A percentile compares a stretch with the other conserved stretches of the same genome.
These are phyloP conservation scores for Plodia interpunctella DNA, from an alignment of 1,140 invertebrate genomes.

Conservation along the genomic window DNA sequence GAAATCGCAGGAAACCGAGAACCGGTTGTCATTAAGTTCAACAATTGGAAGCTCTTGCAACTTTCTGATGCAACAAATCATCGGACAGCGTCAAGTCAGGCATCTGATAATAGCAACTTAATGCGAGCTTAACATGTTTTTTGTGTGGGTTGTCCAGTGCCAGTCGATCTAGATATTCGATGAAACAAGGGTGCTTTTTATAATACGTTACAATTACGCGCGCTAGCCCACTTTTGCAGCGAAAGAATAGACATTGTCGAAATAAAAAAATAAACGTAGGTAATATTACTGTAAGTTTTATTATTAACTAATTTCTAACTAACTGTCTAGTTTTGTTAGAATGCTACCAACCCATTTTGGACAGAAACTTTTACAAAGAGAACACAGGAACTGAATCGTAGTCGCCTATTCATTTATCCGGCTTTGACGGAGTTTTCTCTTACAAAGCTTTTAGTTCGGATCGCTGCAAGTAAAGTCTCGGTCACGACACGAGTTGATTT, in stretches of 20 bases:
- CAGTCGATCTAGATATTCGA: no score
- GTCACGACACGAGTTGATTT: conserved; percentile 35
- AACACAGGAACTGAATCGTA: background rate
- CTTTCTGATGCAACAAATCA: conserved; percentile 30
- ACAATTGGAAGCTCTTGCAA: conserved; percentile 5
- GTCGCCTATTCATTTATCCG: background rate
- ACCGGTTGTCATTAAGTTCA: background rate
- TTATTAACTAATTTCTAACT: no score
- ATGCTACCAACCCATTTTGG: no score
- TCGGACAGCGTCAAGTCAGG: conserved; percentile 17
- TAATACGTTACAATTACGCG: no score
- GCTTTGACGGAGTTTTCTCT: conserved; percentile 12
- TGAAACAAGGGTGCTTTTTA: no score
- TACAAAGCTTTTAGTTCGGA: conserved; percentile 29
- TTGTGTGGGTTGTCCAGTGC: no score
- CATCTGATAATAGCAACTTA: background rate
- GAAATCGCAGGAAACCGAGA: background rate
- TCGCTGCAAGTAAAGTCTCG: conserved; percentile 16
- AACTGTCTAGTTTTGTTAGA: no score
- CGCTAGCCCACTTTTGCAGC: no score
- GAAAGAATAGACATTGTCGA: background rate
- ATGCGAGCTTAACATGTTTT: no score
- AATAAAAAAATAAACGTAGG: no score
- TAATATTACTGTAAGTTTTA: no score
- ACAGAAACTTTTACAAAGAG: background rate